A percentile compares a stretch with the other conserved stretches of the same genome.
Evolutionary conservation across 2,888 invertebrate species (phyloP).

Genomic region (Atethmia centrago): DNA sequence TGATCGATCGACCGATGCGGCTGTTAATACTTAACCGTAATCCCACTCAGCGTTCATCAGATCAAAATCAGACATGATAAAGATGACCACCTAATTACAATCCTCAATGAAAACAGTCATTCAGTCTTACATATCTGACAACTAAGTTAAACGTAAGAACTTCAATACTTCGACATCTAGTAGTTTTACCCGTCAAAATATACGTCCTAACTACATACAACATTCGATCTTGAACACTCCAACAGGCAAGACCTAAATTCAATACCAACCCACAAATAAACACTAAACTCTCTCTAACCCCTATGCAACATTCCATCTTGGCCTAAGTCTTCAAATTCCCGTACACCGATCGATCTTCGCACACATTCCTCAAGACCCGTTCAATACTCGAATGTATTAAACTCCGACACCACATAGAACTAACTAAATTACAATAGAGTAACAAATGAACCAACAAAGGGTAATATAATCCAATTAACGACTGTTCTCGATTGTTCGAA

Average conservation of each 20-base stretch:
- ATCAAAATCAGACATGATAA: too few relatives aligned
- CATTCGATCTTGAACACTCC: background rate
- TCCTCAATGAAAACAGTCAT: background rate
- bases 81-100: too few relatives aligned
- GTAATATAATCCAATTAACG: constrained; percentile 74
- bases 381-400: constrained; percentile 42
- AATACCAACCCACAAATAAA: background rate
- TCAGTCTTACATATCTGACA: background rate
- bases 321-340: constrained; percentile 7
- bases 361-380: constrained; percentile 3
- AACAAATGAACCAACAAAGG: constrained; percentile 72
- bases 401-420: constrained; percentile 52
- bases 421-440: constrained; percentile 72
- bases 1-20: too few relatives aligned
- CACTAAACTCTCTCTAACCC: background rate
- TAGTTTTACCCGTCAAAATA: background rate
- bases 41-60: too few relatives aligned
- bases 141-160: background rate
- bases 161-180: background rate
- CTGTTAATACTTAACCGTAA: too few relatives aligned
- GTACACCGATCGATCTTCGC: background rate
- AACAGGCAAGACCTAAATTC: background rate
- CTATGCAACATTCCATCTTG: background rate
- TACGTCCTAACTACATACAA: background rate
- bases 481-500: constrained; percentile 71